Evolutionary conservation across 2,113 vertebrate species (phyloP), one percentile per base, ranked within the genome.

Genomic region (Marcusenius ussheri): DNA sequence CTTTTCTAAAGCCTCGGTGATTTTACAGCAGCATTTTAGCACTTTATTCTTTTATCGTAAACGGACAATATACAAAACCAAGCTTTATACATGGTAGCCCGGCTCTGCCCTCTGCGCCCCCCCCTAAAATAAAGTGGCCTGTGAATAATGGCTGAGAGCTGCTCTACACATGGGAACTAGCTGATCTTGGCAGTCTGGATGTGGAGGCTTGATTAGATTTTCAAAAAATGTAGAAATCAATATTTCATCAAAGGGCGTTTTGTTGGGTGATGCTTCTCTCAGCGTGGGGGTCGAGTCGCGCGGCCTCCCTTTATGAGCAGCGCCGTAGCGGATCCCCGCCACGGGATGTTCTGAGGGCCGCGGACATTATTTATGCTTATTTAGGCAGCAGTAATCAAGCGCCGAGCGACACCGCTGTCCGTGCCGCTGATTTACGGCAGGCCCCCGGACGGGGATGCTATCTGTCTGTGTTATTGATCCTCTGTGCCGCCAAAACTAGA

Each of bases 141-240:
- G 31, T 80, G 74, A 80, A 80, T 80, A 80, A 80, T 6, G 74
- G 56, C 49, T 17, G 31, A 83, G 49, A 35, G 27, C 27, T 45
- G 4, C 35, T 31, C 24, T 21, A 62, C 42, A 56, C 49, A 58
- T 47, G 77, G n/a, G 50, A 51, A 35, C 80, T 31, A 53, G 19
- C 49, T 51, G 83, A 89, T 47, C 89, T 39, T 50, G n/a, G 89
- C 84, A 74, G 19, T 70, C 83, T 87, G 47, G 84, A 77, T 58
- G 35, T 17, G 46, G 66, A 70, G 62, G 84, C 89, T 39, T 87
- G 83, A 90, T 87, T 87, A 77, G 56, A 50, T 74, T 87, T 46
- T 74, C 84, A 24, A 84, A 42, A 74, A 87, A 87, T 87, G 89
- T 70, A 80, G 70, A 83, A 88, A 90, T 90, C 90, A 80, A 88